A percentile compares a stretch with the other conserved stretches of the same genome.
These are phyloP conservation scores for Meteorus sp. DNA, from an alignment of 1,140 invertebrate species.

Conservation along the genomic window DNA sequence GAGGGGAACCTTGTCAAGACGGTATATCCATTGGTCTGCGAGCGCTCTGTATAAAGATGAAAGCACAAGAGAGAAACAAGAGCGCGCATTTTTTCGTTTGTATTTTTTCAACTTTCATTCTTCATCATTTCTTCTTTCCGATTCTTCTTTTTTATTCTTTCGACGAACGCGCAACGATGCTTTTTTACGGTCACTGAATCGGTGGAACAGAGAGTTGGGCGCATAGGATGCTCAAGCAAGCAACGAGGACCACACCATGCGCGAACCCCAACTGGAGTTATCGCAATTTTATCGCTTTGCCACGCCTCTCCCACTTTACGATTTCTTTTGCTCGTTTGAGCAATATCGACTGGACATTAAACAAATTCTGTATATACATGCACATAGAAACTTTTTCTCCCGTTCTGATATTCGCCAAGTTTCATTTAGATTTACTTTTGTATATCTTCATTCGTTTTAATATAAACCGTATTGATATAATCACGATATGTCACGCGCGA, in stretches of 20 bases:
- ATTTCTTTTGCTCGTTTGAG: background rate
- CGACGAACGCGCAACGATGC: slow-evolving; percentile 7
- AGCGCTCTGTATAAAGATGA: no score
- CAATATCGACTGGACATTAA: background rate
- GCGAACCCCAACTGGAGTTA: slow-evolving; percentile 14
- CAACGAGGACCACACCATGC: slow-evolving; percentile 19
- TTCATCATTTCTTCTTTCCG: background rate
- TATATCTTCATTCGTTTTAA: no score
- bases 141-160: slow-evolving; percentile 15
- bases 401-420: slow-evolving; percentile 1
- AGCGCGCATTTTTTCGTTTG: background rate
- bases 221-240: slow-evolving; percentile 17
- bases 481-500: no score
- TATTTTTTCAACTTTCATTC: slow-evolving; percentile 4
- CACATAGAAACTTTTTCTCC: background rate
- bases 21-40: no score
- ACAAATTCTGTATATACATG: background rate
- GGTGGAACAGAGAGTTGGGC: slow-evolving; percentile 17
- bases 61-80: slow-evolving; percentile 28
- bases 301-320: slow-evolving; percentile 15
- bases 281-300: slow-evolving; percentile 25
- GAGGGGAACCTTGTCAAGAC: no score
- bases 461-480: no score
- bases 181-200: slow-evolving; percentile 24
- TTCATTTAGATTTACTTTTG: no score